Percentiles rank a stretch among this genome's conserved stretches.
These are phyloP conservation scores for Gallinago stenura DNA, from an alignment of 2,797 vertebrate species.

Conservation along the genomic window DNA sequence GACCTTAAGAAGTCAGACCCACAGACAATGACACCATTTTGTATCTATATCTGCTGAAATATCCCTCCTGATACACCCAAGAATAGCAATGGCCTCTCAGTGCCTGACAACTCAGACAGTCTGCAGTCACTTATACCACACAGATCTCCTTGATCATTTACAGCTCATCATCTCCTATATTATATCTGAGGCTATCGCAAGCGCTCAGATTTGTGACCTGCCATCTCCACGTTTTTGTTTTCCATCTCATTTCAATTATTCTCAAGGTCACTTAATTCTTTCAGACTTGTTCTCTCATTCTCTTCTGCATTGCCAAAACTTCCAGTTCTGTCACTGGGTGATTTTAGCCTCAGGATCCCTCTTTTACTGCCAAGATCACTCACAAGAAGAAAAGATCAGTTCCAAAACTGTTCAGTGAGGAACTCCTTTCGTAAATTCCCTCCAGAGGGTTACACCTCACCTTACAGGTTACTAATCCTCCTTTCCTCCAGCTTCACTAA, in stretches of 20 bases:
- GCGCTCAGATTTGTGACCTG: neutral
- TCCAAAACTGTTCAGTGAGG: constrained; percentile 6
- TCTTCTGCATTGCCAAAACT: neutral
- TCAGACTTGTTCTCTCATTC: neutral
- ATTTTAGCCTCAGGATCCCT: constrained; percentile 36
- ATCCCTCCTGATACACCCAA: neutral
- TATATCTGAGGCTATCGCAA: neutral
- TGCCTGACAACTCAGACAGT: neutral
- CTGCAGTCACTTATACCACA: neutral
- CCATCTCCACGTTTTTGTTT: neutral
- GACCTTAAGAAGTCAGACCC: neutral
- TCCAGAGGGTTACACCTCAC: constrained; percentile 30
- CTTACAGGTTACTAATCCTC: constrained; percentile 49
- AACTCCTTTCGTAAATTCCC: constrained; percentile 20
- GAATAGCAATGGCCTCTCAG: neutral
- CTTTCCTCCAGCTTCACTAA: constrained; percentile 34
- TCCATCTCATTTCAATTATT: constrained; percentile 8
- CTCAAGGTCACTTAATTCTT: constrained; percentile 37
- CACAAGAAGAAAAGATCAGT: constrained; percentile 14
- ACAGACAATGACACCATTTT: neutral
- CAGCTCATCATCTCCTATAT: neutral
- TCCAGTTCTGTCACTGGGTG: neutral
- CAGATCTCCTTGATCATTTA: neutral
- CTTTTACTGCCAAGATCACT: constrained; percentile 11
- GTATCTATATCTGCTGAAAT: neutral